These are phyloP conservation scores for Epizoanthus scotinus DNA, from an alignment of 92 coral and sea anemone species.

Conservation along the genomic window DNA sequence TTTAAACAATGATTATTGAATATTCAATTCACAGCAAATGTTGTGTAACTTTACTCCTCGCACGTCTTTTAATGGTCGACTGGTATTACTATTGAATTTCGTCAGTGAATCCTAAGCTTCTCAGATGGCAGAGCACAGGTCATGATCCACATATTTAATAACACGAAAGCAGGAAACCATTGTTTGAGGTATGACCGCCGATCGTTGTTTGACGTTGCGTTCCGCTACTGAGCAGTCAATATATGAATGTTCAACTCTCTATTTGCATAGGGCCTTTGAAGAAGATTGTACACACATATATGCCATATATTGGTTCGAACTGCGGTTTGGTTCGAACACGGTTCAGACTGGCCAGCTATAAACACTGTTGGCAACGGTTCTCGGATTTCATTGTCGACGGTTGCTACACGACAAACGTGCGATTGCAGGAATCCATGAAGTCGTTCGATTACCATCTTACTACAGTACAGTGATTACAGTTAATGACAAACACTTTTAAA, in stretches of 20 bases:
- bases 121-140: neutral
- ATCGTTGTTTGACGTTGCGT: neutral
- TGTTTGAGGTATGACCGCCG: too few relatives aligned
- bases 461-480: too few relatives aligned
- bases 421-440: neutral
- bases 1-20: conserved; percentile 1
- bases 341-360: neutral
- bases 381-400: neutral
- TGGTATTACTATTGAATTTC: neutral
- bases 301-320: neutral
- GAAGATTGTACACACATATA: neutral
- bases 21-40: neutral
- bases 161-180: neutral
- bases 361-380: neutral
- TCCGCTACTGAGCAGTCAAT: neutral
- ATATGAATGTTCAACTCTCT: conserved; percentile 18
- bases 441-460: neutral
- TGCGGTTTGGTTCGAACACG: neutral
- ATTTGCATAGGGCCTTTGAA: conserved; percentile 6
- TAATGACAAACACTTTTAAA: too few relatives aligned
- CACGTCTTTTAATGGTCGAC: neutral
- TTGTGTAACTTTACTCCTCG: neutral
- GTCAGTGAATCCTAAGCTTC: neutral
- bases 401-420: conserved; percentile 17
- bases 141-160: neutral